Evolutionary conservation across 1,140 invertebrate genomes (phyloP), one percentile per base, ranked within the genome.

Genomic region (Leptoteleia sp.): DNA sequence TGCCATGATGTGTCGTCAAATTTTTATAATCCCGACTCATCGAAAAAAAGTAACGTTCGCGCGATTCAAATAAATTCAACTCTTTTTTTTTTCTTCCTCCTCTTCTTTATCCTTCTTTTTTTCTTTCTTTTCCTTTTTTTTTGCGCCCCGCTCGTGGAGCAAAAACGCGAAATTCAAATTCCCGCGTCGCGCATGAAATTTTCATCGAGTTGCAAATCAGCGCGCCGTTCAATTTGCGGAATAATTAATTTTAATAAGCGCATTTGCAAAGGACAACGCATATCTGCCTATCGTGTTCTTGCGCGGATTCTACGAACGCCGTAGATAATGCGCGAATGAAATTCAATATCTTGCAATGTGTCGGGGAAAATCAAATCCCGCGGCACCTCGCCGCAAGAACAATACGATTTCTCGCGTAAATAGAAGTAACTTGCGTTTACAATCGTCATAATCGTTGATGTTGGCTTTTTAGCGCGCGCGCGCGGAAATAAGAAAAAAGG

Each of bases 321-420:
- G 37, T 45, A 62, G 64, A 76, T 76, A 68, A 64, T 27, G 48
- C 40, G 45, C 19, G 45, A 62, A 76, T 64, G 73, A 55, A 76
- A 76, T 40, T 29, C 55, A 76, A 76, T 76, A 76, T 61, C 62
- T 48, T 50, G 55, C 59, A 61, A 33, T 65, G 47, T 29, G 61
- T 31, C 25, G n/a, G 54, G 47, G 47, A 61, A 71, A 61, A 71
- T 54, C 50, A 59, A 70, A 72, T 72, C 45, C 15, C 38, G 42
- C 9, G 9, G 9, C 50, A 52, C 15, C 7, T n/a, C n/a, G 29
- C 11, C n/a, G n/a, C n/a, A n/a, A n/a, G n/a, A n/a, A n/a, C n/a
- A n/a, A n/a, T n/a, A n/a, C n/a, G n/a, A n/a, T n/a, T n/a, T n/a
- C n/a, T 43, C 40, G 11, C 35, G 15, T 35, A 35, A 52, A 22